Evolutionary conservation across 2,113 vertebrate genomes (phyloP), one percentile per base, ranked within the genome.

Genomic region (Hyaena hyaena): DNA sequence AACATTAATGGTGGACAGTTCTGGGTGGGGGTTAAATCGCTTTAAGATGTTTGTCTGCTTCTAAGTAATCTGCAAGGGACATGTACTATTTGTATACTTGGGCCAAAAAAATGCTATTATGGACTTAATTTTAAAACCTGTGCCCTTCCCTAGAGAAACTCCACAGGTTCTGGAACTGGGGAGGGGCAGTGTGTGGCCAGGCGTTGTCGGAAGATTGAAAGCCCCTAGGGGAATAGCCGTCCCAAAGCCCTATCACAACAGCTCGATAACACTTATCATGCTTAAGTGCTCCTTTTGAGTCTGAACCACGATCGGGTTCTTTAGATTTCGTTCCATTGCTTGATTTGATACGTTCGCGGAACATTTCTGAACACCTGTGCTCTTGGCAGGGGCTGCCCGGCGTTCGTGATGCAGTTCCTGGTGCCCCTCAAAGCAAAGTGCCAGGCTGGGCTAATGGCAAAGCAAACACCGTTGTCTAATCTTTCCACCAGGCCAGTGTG

Each of bases 311-410:
- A 66, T 4, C 10, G 16, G 16, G 63, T 21, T 73, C 69, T 73
- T 96, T 88, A 88, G 82, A 82, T 69, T 23, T 65, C 50, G 10
- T 69, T 68, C 74, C 39, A 33, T 10, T 7, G 65, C 73, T 58
- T 90, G 39, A 45, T 69, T 45, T 35, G 85, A 77, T 90, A 45
- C 0, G 50, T 69, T 87, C 48, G 0, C 2, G 17, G 58, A 86
- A 90, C 43, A n/a, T 48, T 95, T n/a, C 90, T 21, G 61, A 83
- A 66, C 95, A 97, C 93, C 93, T 95, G 93, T 15, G 68, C 48
- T 23, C 28, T 76, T 93, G 74, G 66, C 58, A 7, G 8, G 48
- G 45, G 5, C 28, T 24, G 1, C 69, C 81, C 28, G 73, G 21
- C 61, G 10, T 77, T 9, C 17, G 0, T 9, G 35, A 43, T 55